These are phyloP conservation scores for Ypsolopha sequella DNA, from an alignment of 2,888 invertebrate genomes.

Conservation along the genomic window DNA sequence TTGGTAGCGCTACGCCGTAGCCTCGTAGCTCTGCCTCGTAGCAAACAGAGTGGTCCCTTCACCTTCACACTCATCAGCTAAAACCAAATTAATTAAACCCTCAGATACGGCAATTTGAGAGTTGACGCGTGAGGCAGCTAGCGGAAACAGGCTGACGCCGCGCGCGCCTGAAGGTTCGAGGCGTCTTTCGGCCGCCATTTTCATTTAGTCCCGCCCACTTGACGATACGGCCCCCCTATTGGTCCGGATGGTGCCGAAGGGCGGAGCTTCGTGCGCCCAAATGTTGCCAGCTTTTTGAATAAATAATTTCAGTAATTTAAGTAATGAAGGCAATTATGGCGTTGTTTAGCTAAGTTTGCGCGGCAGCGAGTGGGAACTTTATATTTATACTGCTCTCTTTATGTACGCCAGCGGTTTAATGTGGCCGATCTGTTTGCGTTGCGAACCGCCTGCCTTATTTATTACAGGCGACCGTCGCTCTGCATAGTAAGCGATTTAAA, in stretches of 20 bases:
- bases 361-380: slow-evolving; percentile 66
- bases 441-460: slow-evolving; percentile 53
- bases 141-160: slow-evolving; percentile 1
- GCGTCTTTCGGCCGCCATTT: slow-evolving; percentile 47
- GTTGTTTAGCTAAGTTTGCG: slow-evolving; percentile 72
- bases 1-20: not conserved
- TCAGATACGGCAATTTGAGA: slow-evolving; percentile 11
- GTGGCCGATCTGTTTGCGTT: slow-evolving; percentile 68
- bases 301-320: slow-evolving; percentile 72
- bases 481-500: slow-evolving; percentile 62
- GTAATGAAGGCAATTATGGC: slow-evolving; percentile 72
- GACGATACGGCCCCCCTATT: slow-evolving; percentile 26
- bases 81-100: slow-evolving; percentile 35
- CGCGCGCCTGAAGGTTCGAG: slow-evolving; percentile 17
- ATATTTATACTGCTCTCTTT: slow-evolving; percentile 70
- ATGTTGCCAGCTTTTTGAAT: slow-evolving; percentile 72
- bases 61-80: slow-evolving; percentile 27
- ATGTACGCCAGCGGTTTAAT: slow-evolving; percentile 69
- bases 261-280: slow-evolving; percentile 45
- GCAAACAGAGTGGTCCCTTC: not conserved
- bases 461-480: slow-evolving; percentile 48
- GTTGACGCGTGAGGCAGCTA: not conserved
- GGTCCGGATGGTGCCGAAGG: slow-evolving; percentile 26
- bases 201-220: slow-evolving; percentile 45
- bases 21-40: not conserved